Conservation (phyloP, 2,888 invertebrate genomes). For the Epinotia bilunana region DNA sequence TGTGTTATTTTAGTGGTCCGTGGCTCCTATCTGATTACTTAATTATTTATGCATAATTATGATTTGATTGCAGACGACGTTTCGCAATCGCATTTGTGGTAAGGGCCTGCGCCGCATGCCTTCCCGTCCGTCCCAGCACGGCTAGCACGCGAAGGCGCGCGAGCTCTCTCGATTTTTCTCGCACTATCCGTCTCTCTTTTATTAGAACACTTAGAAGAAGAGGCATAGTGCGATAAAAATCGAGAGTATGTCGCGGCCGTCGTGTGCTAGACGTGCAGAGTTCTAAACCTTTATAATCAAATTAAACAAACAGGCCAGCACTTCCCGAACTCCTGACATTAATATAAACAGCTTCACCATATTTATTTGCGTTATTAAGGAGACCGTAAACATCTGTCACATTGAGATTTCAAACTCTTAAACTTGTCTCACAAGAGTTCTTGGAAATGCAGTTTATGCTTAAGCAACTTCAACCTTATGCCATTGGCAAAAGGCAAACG, state of each 20-base stretch:
- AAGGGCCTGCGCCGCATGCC: slow-evolving; percentile 12
- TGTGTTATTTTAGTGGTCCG: no score
- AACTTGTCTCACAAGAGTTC: slow-evolving; percentile 55
- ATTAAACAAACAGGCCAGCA: slow-evolving; percentile 57
- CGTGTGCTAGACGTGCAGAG: no score
- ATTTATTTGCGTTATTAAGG: slow-evolving; percentile 71
- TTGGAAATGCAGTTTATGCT: slow-evolving; percentile 41
- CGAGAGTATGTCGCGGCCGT: no score
- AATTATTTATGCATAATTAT: no score
- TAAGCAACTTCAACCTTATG: slow-evolving; percentile 46
- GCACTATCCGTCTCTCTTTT: no score
- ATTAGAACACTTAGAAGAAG: no score
- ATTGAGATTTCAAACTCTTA: slow-evolving; percentile 64
- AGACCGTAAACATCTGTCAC: slow-evolving; percentile 71
- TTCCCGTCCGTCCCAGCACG: slow-evolving; percentile 39
- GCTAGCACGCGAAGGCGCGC: no score
- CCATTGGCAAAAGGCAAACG: slow-evolving; percentile 31
- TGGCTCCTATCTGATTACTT: no score
- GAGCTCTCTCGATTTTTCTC: no score
- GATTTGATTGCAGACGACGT: no score
- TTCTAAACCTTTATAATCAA: slow-evolving; percentile 53
- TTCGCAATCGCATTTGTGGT: slow-evolving; percentile 6
- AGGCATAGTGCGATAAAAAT: no score
- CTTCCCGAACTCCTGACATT: slow-evolving; percentile 57
- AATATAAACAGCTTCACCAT: slow-evolving; percentile 68